A percentile compares a stretch with the other conserved stretches of the same genome.
phyloP scores from a whole-genome alignment of 1,140 invertebrate species.

The Leptonema lineaticorne region DNA sequence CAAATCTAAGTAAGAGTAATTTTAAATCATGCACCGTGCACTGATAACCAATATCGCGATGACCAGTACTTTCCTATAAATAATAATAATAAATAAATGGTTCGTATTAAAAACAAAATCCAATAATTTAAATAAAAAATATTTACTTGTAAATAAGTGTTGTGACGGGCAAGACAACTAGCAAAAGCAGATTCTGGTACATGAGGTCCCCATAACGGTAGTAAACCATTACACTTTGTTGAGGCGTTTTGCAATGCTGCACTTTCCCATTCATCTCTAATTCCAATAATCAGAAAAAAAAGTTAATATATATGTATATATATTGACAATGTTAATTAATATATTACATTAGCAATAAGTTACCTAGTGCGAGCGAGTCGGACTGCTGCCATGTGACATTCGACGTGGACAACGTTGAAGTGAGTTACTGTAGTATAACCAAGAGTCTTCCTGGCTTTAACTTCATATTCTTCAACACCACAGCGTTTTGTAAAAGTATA shows the following conservation, averaged over 20 bases:
- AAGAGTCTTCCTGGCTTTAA: slow-evolving; percentile 78
- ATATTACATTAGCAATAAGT: background rate
- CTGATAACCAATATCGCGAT: slow-evolving; percentile 83
- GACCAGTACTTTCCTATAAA: slow-evolving; percentile 75
- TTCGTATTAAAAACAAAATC: background rate
- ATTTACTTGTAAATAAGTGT: slow-evolving; percentile 80
- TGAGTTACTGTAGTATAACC: slow-evolving; percentile 95
- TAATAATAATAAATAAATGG: background rate
- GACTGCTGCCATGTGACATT: slow-evolving; percentile 97
- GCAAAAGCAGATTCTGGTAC: slow-evolving; percentile 94
- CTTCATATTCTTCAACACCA: slow-evolving; percentile 91
- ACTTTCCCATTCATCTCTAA: slow-evolving; percentile 94
- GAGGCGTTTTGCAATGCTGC: slow-evolving; percentile 97
- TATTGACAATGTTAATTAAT: background rate
- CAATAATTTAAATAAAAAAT: too few species aligned
- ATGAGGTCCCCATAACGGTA: slow-evolving; percentile 95
- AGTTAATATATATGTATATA: background rate
- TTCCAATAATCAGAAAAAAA: background rate
- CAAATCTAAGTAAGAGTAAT: slow-evolving; percentile 84
- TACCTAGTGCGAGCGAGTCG: slow-evolving; percentile 66
- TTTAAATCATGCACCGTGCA: slow-evolving; percentile 94
- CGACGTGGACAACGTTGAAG: slow-evolving; percentile 97
- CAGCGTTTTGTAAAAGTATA: slow-evolving; percentile 97
- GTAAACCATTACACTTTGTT: slow-evolving; percentile 93
- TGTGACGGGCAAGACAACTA: slow-evolving; percentile 87